Conservation (phyloP, 2,888 invertebrate species). For the Mythimna lalbum region DNA sequence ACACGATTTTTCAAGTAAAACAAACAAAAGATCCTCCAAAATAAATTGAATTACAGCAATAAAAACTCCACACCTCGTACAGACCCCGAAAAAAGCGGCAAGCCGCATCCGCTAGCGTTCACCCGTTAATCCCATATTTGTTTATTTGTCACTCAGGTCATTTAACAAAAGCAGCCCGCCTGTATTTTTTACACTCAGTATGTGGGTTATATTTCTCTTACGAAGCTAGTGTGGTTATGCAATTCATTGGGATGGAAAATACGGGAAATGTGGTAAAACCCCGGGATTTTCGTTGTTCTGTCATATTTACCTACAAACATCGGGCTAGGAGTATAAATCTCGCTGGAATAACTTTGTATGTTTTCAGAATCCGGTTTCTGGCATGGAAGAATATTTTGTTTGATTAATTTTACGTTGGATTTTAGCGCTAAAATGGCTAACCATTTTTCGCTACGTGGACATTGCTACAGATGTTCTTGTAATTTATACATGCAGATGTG, state of each 20-base stretch:
- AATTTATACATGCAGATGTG: neutral
- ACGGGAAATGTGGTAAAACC: constrained; percentile 25
- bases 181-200: constrained; percentile 44
- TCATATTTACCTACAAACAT: constrained; percentile 54
- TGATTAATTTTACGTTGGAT: constrained; percentile 7
- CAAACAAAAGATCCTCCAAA: constrained; percentile 2
- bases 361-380: constrained; percentile 26
- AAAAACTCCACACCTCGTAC: constrained; percentile 33
- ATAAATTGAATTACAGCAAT: constrained; percentile 35
- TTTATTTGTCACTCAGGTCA: constrained; percentile 63
- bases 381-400: constrained; percentile 10
- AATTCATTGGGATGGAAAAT: constrained; percentile 37
- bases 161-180: constrained; percentile 56
- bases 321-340: constrained; percentile 34
- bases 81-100: constrained; percentile 48
- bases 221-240: constrained; percentile 36
- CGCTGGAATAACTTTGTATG: constrained; percentile 27
- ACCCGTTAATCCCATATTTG: constrained; percentile 44
- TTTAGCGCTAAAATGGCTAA: neutral
- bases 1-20: constrained; percentile 3
- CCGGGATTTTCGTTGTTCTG: constrained; percentile 43
- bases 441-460: neutral
- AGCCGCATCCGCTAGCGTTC: constrained; percentile 41
- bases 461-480: neutral
- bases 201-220: constrained; percentile 41